These are phyloP conservation scores for Plebejus argus DNA, from an alignment of 2,888 invertebrate species.

Conservation along the genomic window DNA sequence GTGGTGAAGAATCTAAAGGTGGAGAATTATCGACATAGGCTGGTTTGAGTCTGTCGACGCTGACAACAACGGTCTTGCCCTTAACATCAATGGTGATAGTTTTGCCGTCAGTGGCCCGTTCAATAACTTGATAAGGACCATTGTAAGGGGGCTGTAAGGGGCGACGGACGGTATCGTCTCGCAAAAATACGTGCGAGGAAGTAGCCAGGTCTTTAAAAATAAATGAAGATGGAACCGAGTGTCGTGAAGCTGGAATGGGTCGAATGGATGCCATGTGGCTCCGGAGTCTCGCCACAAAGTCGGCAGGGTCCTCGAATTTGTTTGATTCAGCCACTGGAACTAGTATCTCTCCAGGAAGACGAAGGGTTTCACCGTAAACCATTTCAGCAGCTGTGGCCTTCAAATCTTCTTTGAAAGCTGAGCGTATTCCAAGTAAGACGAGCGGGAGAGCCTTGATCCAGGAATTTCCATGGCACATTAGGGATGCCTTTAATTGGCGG, in stretches of 20 bases:
- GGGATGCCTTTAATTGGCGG: constrained; percentile 41
- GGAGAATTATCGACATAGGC: constrained; percentile 7
- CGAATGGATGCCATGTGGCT: constrained; percentile 22
- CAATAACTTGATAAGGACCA: constrained; percentile 33
- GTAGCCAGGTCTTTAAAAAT: background rate
- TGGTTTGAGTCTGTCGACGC: constrained; percentile 33
- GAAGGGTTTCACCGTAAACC: constrained; percentile 39
- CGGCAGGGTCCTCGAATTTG: background rate
- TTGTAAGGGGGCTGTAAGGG: constrained; percentile 35
- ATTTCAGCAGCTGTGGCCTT: constrained; percentile 38
- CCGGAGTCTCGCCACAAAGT: constrained; percentile 14
- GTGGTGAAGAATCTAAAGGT: background rate
- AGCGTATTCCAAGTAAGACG: constrained; percentile 41
- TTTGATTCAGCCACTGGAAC: background rate
- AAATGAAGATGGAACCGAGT: background rate
- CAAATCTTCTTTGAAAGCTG: constrained; percentile 41
- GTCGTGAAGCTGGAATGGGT: background rate
- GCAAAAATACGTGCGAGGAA: constrained; percentile 21
- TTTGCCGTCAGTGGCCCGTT: constrained; percentile 31
- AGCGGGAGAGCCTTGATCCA: constrained; percentile 39
- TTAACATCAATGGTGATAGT: constrained; percentile 34
- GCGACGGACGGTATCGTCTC: constrained; percentile 37
- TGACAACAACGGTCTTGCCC: constrained; percentile 33
- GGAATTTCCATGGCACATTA: constrained; percentile 40
- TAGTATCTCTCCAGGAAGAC: constrained; percentile 36